phyloP scores from a whole-genome alignment of 1,140 invertebrate genomes.

The Hypsibius dujardini region DNA sequence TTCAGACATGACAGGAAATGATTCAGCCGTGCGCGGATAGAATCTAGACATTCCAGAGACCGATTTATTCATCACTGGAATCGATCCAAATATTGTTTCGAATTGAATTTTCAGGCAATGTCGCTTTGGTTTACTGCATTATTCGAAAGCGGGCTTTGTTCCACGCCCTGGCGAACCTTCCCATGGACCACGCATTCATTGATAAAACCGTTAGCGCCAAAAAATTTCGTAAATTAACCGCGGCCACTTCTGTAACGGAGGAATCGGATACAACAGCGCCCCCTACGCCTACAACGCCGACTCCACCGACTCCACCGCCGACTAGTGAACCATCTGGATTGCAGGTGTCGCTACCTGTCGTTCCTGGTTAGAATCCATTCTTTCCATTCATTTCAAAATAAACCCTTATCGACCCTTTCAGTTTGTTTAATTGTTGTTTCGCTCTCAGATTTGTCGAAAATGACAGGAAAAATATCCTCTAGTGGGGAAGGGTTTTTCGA shows the following conservation, averaged over 20 bases:
- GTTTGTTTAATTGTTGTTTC: slow-evolving; percentile 16
- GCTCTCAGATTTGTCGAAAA: slow-evolving; percentile 57
- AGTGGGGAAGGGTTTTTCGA: slow-evolving; percentile 22
- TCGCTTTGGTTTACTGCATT: slow-evolving; percentile 95
- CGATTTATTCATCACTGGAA: too few species aligned
- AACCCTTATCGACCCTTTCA: background rate
- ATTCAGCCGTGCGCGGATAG: too few species aligned
- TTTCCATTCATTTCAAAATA: background rate
- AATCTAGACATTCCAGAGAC: too few species aligned
- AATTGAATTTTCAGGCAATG: slow-evolving; percentile 49
- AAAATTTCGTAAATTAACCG: background rate
- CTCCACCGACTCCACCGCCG: slow-evolving; percentile 67
- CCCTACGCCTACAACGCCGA: slow-evolving; percentile 54
- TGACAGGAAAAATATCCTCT: slow-evolving; percentile 58
- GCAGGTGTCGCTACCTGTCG: background rate
- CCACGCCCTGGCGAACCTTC: slow-evolving; percentile 82
- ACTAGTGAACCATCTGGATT: slow-evolving; percentile 21
- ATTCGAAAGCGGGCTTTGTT: slow-evolving; percentile 94
- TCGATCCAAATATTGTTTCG: too few species aligned
- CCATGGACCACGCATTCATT: slow-evolving; percentile 73
- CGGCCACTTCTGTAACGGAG: slow-evolving; percentile 2
- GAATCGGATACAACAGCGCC: slow-evolving; percentile 40
- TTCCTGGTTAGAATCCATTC: slow-evolving; percentile 1
- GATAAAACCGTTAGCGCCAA: slow-evolving; percentile 37
- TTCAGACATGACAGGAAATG: too few species aligned